phyloP scores from a whole-genome alignment of 2,113 vertebrate genomes.

The Riparia riparia region DNA sequence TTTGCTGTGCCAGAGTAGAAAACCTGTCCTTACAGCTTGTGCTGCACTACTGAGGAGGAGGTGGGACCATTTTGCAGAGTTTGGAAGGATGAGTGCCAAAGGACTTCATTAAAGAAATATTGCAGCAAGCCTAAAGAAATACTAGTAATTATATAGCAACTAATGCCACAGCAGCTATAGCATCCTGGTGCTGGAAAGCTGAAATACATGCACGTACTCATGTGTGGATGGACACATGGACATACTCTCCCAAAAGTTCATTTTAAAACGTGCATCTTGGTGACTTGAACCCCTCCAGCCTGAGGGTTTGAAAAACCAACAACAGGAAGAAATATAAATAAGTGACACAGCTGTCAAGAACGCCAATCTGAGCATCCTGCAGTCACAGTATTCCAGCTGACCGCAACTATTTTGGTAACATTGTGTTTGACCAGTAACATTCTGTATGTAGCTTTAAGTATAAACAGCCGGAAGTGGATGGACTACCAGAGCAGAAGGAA shows the following conservation, averaged over 20 bases:
- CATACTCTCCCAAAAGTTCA: background rate
- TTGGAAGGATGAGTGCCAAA: background rate
- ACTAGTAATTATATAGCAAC: background rate
- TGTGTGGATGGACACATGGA: background rate
- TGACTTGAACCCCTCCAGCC: background rate
- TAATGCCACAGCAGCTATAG: background rate
- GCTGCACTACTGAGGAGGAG: background rate
- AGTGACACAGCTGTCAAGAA: background rate
- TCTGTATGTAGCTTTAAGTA: background rate
- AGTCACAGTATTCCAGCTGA: background rate
- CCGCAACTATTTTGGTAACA: background rate
- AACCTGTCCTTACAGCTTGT: background rate
- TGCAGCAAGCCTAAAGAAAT: background rate
- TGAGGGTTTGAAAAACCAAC: background rate
- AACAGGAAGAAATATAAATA: background rate
- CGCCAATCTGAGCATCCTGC: background rate
- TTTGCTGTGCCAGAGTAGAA: background rate
- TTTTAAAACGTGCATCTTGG: background rate
- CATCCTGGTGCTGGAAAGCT: background rate
- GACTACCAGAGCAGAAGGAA: background rate
- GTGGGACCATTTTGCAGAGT: background rate
- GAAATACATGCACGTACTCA: rapidly evolving
- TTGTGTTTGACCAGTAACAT: background rate
- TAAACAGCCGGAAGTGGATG: background rate
- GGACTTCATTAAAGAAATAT: background rate